Evolutionary conservation across 1,140 invertebrate genomes (phyloP), one percentile per base, ranked within the genome.

Genomic region (Anadara kagoshimensis): DNA sequence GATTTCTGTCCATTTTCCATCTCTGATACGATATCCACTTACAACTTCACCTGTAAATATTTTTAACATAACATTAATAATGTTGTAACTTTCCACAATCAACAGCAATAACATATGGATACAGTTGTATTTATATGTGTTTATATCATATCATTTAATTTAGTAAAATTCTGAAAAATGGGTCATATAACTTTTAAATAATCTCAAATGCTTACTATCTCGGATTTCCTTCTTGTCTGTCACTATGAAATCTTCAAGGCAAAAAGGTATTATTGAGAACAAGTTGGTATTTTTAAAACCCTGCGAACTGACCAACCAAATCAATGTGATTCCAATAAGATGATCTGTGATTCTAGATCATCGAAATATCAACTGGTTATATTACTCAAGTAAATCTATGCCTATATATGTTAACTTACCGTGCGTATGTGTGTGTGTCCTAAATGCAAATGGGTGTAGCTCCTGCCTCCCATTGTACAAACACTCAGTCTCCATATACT

Each of bases 341-440:
- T n/a, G n/a, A n/a, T n/a, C n/a, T n/a, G n/a, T n/a, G n/a, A n/a
- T n/a, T n/a, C n/a, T n/a, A n/a, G n/a, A n/a, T n/a, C n/a, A n/a
- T n/a, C n/a, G n/a, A n/a, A n/a, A n/a, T n/a, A n/a, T n/a, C n/a
- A n/a, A n/a, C n/a, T n/a, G n/a, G n/a, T n/a, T n/a, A n/a, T n/a
- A n/a, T n/a, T n/a, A n/a, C n/a, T n/a, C n/a, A n/a, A n/a, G n/a
- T n/a, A n/a, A n/a, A n/a, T n/a, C n/a, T n/a, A n/a, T n/a, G n/a
- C n/a, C n/a, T n/a, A n/a, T n/a, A n/a, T n/a, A n/a, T n/a, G n/a
- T n/a, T n/a, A n/a, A 54, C 80, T 80, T 78, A 88, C 89, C 89
- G 20, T 86, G 80, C 45, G 75, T 82, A 64, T 90, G 89, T 7
- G 88, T 75, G 70, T 90, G 89, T 0, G 88, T 89, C 62, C 89